A percentile compares a stretch with the other conserved stretches of the same genome.
Evolutionary conservation across 2,113 vertebrate genomes (phyloP).

Genomic region (Murina feae): DNA sequence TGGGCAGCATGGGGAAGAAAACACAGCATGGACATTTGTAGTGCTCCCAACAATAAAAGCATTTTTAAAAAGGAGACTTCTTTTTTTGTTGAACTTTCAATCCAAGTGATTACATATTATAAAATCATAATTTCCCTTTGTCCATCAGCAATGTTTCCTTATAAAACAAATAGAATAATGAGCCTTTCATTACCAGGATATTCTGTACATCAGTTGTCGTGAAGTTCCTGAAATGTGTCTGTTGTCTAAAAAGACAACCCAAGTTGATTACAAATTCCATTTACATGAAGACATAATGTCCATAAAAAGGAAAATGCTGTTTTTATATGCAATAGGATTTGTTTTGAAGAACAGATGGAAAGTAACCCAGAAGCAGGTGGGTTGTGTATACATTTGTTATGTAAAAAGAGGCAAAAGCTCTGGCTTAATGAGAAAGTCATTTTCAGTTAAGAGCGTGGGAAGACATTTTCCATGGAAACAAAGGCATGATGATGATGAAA

Average conservation of each 20-base stretch:
- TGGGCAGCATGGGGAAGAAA: no score
- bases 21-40: no score
- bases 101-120: background rate
- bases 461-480: slow-evolving; percentile 56
- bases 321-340: background rate
- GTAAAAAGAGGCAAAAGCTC: slow-evolving; percentile 30
- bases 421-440: slow-evolving; percentile 46
- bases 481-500: slow-evolving; percentile 38
- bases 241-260: background rate
- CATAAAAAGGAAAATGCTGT: slow-evolving; percentile 2
- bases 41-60: no score
- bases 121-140: background rate
- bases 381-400: slow-evolving; percentile 41
- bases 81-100: background rate
- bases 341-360: slow-evolving; percentile 45
- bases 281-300: background rate
- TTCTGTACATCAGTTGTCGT: background rate
- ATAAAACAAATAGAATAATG: background rate
- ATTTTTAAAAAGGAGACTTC: background rate
- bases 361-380: slow-evolving; percentile 53
- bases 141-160: background rate
- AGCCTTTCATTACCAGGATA: background rate
- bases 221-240: background rate
- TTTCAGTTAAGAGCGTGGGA: slow-evolving; percentile 35
- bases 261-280: background rate